A percentile compares a stretch with the other conserved stretches of the same genome.
Evolutionary conservation across 2,113 vertebrate genomes (phyloP).

Genomic region (Barnardius zonarius): DNA sequence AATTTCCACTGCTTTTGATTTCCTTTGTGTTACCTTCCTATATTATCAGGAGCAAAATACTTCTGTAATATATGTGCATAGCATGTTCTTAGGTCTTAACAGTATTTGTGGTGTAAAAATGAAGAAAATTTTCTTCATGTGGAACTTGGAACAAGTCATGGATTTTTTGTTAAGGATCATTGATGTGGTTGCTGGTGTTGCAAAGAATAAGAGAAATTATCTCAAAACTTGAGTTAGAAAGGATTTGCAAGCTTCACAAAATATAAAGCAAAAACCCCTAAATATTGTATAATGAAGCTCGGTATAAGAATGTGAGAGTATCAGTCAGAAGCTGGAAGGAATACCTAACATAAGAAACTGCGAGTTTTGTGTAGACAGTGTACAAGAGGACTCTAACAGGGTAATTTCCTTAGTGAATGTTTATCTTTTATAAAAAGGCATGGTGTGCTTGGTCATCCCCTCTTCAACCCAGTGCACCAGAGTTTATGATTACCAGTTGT

Average conservation of each 20-base stretch:
- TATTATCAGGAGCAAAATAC: neutral
- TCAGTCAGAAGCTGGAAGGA: neutral
- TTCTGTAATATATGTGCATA: neutral
- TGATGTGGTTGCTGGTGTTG: neutral
- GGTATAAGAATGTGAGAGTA: neutral
- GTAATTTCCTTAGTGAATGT: neutral
- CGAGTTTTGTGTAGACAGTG: neutral
- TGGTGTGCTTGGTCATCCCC: neutral
- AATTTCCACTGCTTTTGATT: neutral
- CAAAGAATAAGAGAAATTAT: neutral
- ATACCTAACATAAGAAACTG: neutral
- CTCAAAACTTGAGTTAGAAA: neutral
- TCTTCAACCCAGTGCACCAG: rapidly evolving
- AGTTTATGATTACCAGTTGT: neutral
- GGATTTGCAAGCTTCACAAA: neutral
- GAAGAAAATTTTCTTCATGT: neutral
- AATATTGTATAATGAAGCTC: neutral
- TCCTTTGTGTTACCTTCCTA: neutral
- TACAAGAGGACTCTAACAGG: neutral
- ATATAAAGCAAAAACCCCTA: neutral
- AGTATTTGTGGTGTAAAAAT: neutral
- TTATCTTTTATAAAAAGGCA: neutral
- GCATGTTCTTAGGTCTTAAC: neutral
- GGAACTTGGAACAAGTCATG: neutral
- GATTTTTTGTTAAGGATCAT: neutral